phyloP scores from a whole-genome alignment of 2,113 vertebrate species.

The Corythornis madagascariensis region DNA sequence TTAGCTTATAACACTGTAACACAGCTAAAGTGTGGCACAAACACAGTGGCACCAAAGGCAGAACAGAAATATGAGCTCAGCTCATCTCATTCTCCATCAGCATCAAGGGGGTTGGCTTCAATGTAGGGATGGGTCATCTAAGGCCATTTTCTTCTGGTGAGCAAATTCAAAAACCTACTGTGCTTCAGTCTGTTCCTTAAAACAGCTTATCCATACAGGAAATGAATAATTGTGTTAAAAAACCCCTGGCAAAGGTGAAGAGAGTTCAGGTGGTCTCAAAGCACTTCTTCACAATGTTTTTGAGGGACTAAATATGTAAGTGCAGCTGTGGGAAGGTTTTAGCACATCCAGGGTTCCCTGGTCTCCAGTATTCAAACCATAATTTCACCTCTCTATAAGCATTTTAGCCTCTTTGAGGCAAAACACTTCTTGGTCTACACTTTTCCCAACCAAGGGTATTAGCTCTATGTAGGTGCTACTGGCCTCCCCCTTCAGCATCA shows the following conservation, averaged over 20 bases:
- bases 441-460: neutral
- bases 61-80: neutral
- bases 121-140: neutral
- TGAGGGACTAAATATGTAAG: neutral
- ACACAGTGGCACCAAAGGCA: neutral
- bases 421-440: neutral
- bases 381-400: neutral
- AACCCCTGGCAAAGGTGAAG: too few species aligned
- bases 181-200: neutral
- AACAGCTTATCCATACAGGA: too few species aligned
- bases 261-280: neutral
- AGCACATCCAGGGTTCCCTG: neutral
- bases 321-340: neutral
- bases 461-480: accelerated
- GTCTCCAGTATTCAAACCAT: neutral
- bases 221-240: too few species aligned
- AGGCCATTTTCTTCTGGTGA: neutral
- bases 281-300: neutral
- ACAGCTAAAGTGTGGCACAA: neutral
- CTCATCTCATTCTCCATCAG: neutral
- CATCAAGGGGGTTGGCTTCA: neutral
- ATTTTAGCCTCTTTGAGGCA: neutral
- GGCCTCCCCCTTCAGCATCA: accelerated
- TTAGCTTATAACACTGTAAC: neutral
- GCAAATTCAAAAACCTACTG: neutral